Evolutionary conservation across 2,797 vertebrate species (phyloP).

Genomic region (Anableps anableps): DNA sequence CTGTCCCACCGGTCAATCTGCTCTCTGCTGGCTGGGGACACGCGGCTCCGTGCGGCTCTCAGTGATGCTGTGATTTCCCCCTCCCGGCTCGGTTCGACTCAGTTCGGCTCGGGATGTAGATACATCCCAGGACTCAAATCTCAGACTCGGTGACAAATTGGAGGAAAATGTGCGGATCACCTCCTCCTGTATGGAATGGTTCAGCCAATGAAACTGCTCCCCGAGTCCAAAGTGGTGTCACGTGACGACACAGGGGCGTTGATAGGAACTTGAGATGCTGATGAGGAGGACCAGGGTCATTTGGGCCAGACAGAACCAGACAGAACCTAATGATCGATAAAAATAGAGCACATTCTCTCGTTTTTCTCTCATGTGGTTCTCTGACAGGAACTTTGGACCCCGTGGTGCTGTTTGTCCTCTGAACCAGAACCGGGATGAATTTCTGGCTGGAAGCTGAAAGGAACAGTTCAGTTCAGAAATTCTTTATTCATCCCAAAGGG

Average conservation of each 20-base stretch:
- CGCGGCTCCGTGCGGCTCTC: neutral
- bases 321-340: too few species aligned
- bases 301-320: neutral
- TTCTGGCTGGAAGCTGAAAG: neutral
- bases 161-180: neutral
- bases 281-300: neutral
- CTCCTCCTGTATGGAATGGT: neutral
- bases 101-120: neutral
- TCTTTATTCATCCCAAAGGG: too few species aligned
- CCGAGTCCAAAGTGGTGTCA: neutral
- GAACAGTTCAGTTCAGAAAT: neutral
- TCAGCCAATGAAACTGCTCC: neutral
- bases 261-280: neutral
- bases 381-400: neutral
- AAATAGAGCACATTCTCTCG: too few species aligned
- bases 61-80: neutral
- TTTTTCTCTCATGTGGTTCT: too few species aligned
- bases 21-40: neutral
- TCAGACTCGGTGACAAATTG: neutral
- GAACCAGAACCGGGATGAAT: neutral
- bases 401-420: neutral
- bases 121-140: neutral
- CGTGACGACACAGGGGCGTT: neutral
- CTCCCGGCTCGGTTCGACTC: neutral
- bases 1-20: neutral